Conservation (phyloP, 1,140 invertebrate species). For the Procambarus clarkii region DNA sequence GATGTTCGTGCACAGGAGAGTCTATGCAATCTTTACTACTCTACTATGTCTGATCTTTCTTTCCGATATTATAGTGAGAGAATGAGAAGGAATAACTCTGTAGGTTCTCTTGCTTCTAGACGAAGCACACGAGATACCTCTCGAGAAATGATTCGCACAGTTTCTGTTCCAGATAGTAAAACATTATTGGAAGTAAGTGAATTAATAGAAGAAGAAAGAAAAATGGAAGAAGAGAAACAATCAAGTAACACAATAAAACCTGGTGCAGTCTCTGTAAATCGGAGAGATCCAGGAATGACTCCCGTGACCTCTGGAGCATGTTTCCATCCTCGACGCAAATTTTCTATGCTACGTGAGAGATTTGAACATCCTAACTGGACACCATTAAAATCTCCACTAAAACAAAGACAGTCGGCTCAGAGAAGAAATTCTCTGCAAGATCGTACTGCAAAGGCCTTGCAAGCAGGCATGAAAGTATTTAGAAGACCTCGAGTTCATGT, state of each 20-base stretch:
- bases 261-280: neutral
- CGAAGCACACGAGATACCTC: constrained; percentile 24
- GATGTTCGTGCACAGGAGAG: constrained; percentile 78
- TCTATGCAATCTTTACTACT: constrained; percentile 74
- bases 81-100: constrained; percentile 54
- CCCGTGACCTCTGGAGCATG: constrained; percentile 54
- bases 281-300: neutral
- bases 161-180: constrained; percentile 60
- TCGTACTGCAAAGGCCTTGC: constrained; percentile 61
- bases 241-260: neutral
- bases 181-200: constrained; percentile 56
- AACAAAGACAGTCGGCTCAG: constrained; percentile 70
- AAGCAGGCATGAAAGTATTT: constrained; percentile 69
- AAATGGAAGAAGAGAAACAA: constrained; percentile 18
- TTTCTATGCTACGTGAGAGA: constrained; percentile 80
- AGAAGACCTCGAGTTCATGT: constrained; percentile 66
- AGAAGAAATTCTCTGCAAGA: constrained; percentile 66
- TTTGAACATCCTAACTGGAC: constrained; percentile 76
- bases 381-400: constrained; percentile 76
- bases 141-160: constrained; percentile 53
- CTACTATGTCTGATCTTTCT: constrained; percentile 77
- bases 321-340: constrained; percentile 79
- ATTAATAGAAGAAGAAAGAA: constrained; percentile 48
- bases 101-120: constrained; percentile 30
- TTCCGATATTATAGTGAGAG: constrained; percentile 73